Base-by-base conservation (phyloP, 2,113 vertebrate genomes). In the Callionymus lyra region DNA sequence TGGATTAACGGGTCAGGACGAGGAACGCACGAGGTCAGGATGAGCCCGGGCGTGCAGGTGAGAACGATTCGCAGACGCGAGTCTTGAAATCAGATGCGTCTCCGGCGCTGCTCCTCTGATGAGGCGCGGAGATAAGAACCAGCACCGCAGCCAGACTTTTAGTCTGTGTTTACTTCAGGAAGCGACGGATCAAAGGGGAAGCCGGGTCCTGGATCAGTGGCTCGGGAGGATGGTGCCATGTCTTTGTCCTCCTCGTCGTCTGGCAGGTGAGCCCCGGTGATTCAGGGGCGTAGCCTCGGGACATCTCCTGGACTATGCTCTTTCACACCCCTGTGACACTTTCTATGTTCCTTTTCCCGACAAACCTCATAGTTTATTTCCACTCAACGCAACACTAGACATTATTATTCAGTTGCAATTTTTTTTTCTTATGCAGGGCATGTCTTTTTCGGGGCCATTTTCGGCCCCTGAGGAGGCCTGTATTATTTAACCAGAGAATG, bases 111-210 rank as follows among this genome's bases (percentile, higher is more conserved):
- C 21, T 27, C 8, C 21, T 27, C 21, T 27, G 21, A 27, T 27
- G 21, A 27, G 21, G 21, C 3, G 11, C 56, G 52, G 77, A 17
- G 88, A 92, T 87, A 91, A 86, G 71, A 77, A 88, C 91, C 89
- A 89, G 69, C 17, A 53, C 72, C 82, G 80, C 83, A 88, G 83
- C 83, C 82, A 83, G 82, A 80, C 87, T 91, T 92, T 96, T 94
- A 95, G 88, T 73, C 84, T 76, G 82, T 89, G 83, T 92, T 95
- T 90, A 89, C 82, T 77, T 81, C 81, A 84, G 84, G 90, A 81
- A 78, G 74, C 86, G 74, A 71, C 65, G 69, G 82, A 89, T 95
- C 89, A 91, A 86, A 88, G 79, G 47, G 51, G 47, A 52, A n/a
- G n/a, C 51, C 1, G 46, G 42, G 50, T 44, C 46, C 56, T 31